These are phyloP conservation scores for Ceyx cyanopectus DNA, from an alignment of 2,113 vertebrate species.

Conservation along the genomic window DNA sequence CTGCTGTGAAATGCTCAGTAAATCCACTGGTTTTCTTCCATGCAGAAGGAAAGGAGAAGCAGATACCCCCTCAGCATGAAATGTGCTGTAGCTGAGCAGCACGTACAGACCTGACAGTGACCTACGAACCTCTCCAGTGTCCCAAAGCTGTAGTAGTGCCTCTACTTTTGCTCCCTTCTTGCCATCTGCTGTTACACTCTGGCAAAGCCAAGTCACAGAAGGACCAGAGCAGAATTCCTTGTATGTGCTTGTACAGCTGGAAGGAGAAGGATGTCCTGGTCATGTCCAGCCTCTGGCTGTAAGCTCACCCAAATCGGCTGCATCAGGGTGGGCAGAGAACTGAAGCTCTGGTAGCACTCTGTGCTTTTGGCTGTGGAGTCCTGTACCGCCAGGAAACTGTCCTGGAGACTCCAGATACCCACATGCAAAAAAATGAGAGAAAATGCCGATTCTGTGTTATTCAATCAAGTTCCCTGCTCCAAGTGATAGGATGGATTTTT, in stretches of 20 bases:
- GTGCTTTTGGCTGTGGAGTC: background rate
- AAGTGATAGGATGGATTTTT: background rate
- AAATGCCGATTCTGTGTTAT: accelerated
- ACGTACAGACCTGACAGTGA: background rate
- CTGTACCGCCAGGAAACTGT: background rate
- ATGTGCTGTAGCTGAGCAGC: background rate
- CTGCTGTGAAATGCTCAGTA: background rate
- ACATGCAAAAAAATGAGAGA: background rate
- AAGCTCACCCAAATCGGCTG: background rate
- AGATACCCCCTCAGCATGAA: background rate
- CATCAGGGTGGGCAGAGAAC: background rate
- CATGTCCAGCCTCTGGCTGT: background rate
- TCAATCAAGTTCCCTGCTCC: background rate
- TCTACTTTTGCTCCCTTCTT: background rate
- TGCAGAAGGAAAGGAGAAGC: background rate
- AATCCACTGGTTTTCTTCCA: background rate
- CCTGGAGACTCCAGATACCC: background rate
- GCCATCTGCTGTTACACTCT: background rate
- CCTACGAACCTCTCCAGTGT: background rate
- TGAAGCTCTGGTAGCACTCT: background rate
- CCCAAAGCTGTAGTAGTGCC: background rate
- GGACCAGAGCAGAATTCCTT: background rate
- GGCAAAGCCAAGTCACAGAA: background rate
- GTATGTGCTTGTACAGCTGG: background rate
- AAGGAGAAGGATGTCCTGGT: background rate